Evolutionary conservation across 37 sponge, comb jelly and placozoan genomes (phyloP).

Genomic region (Cladorhizidae sp.): DNA sequence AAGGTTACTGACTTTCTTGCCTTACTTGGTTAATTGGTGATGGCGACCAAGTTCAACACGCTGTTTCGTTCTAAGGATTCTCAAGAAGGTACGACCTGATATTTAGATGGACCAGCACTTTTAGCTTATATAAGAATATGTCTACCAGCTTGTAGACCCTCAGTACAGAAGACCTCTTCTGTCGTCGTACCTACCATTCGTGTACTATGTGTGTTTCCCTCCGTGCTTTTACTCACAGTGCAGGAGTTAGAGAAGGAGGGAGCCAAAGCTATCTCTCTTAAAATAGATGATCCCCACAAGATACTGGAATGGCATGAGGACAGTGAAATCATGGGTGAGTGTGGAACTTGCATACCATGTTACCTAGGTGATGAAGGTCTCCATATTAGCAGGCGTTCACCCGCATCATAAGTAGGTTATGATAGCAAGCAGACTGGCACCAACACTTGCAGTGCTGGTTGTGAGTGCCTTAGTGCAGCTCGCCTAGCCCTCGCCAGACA

Average conservation of each 20-base stretch:
- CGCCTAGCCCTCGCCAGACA: too few relatives aligned
- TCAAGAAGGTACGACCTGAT: conserved; percentile 26
- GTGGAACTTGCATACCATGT: too few relatives aligned
- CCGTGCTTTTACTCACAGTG: conserved; percentile 26
- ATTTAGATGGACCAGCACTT: not conserved
- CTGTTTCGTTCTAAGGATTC: conserved; percentile 44
- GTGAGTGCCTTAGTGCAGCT: too few relatives aligned
- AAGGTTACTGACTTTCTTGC: too few relatives aligned
- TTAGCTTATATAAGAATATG: too few relatives aligned
- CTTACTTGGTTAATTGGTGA: not conserved
- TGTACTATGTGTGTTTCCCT: too few relatives aligned
- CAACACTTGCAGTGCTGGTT: too few relatives aligned
- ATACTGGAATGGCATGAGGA: conserved; percentile 35
- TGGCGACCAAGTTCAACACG: conserved; percentile 27
- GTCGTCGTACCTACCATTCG: not conserved
- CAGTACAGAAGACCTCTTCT: not conserved
- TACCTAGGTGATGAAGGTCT: too few relatives aligned
- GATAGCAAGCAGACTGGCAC: too few relatives aligned
- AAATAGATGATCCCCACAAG: conserved; percentile 33
- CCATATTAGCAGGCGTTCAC: too few relatives aligned
- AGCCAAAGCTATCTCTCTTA: conserved; percentile 42
- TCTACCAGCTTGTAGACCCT: not conserved
- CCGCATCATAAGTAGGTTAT: too few relatives aligned
- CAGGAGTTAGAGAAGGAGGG: conserved; percentile 69
- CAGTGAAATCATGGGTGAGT: conserved; percentile 51